Evolutionary conservation across 1,140 invertebrate species (phyloP), one percentile per base, ranked within the genome.

Genomic region (Drosophila sproati): DNA sequence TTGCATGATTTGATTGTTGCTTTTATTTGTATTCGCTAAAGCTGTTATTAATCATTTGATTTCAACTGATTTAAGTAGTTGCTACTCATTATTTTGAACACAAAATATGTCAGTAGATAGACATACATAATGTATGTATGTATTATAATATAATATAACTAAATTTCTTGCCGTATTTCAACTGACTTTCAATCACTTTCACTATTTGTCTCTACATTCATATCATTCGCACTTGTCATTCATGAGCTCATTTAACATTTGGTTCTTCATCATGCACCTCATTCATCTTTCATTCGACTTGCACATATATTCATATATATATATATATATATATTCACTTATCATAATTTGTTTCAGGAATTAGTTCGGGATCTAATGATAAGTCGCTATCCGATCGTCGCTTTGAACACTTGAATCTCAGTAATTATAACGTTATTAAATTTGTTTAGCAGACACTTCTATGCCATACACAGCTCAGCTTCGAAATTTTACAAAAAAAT

Each of bases 101-200:
- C 85, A 89, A 82, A 77, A 71, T 45, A 88, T 89, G 78, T 86
- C 86, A 71, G 67, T 66, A 79, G 82, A 82, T 79, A 68, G 76
- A 86, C 82, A 82, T 78, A 79, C 71, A 77, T 62, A 29, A 56
- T n/a, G 20, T 34, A 39, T 31, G 29, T 31, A 39, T 55, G 35
- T 39, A 29, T 39, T 52, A 55, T 59, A 3, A 5, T 32, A 20
- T 59, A 47, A 34, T 45, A 52, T 52, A 47, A 59, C 41, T 59
- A 59, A 10, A 52, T 8, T 45, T 60, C 47, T 32, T 45, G 31
- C n/a, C 5, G n/a, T 48, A 28, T 48, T 28, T 48, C 20, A 48
- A 48, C 45, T 48, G 20, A 48, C 20, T 12, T 4, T 56, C 54
- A 39, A 41, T 56, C n/a, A 41, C 10, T 32, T 34, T 60, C 31